Percentiles rank a stretch among this genome's conserved stretches.
These are phyloP conservation scores for Leptonema lineaticorne DNA, from an alignment of 1,140 invertebrate species.

Conservation along the genomic window DNA sequence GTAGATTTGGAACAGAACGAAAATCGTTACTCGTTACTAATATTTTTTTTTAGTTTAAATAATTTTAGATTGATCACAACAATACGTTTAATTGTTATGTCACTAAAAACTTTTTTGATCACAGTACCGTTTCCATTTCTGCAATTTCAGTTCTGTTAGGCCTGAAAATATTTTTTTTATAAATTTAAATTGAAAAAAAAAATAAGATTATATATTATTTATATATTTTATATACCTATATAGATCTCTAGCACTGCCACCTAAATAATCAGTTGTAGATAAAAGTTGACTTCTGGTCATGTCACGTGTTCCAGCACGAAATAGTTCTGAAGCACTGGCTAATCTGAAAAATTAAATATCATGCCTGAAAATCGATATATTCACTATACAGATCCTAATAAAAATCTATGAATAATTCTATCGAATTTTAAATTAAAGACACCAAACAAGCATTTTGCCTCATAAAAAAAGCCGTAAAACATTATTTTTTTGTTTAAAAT, in stretches of 20 bases:
- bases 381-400: background rate
- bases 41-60: background rate
- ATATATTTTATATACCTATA: constrained; percentile 46
- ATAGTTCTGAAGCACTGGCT: constrained; percentile 49
- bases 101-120: constrained; percentile 49
- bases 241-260: constrained; percentile 53
- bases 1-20: no score
- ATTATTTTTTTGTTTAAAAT: no score
- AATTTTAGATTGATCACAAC: background rate
- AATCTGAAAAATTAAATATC: constrained; percentile 42
- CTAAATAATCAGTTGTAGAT: constrained; percentile 41
- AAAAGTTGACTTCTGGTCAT: constrained; percentile 41
- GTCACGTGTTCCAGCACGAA: constrained; percentile 42
- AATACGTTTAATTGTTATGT: background rate
- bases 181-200: background rate
- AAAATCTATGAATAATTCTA: background rate
- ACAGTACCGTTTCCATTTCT: constrained; percentile 88
- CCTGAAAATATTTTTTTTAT: constrained; percentile 48
- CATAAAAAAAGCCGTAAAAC: no score
- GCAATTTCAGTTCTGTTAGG: constrained; percentile 71
- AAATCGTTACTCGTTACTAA: no score
- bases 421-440: background rate
- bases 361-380: background rate
- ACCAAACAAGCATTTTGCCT: no score
- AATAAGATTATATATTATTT: constrained; percentile 21